Evolutionary conservation across 2,888 invertebrate species (phyloP).

Genomic region (Ferdinandea cuprea): DNA sequence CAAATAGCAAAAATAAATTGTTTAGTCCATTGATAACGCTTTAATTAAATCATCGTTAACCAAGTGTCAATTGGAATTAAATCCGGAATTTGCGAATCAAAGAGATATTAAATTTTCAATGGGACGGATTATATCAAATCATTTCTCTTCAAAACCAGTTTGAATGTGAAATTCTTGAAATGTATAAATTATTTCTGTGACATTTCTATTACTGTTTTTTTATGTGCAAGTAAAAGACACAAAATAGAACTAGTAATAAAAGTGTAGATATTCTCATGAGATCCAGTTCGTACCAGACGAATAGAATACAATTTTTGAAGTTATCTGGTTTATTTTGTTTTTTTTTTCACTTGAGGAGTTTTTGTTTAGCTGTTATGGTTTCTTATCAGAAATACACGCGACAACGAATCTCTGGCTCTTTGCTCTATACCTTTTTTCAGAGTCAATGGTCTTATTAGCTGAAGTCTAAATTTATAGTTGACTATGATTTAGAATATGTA

Average conservation of each 20-base stretch:
- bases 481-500: too few relatives aligned
- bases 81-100: too few relatives aligned
- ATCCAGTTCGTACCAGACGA: conserved; percentile 30
- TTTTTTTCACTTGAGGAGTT: not conserved
- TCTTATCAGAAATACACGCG: conserved; percentile 7
- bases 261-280: conserved; percentile 13
- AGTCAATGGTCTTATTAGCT: conserved; percentile 9
- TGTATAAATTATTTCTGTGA: conserved; percentile 21
- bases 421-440: not conserved
- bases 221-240: not conserved
- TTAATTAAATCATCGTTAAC: too few relatives aligned
- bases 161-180: not conserved
- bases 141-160: not conserved
- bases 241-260: conserved; percentile 25
- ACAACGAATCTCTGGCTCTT: not conserved
- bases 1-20: too few relatives aligned
- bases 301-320: not conserved
- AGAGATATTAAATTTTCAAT: too few relatives aligned
- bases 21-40: too few relatives aligned
- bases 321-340: conserved; percentile 17
- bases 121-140: not conserved
- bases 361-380: conserved; percentile 1
- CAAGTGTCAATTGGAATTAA: too few relatives aligned
- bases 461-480: not conserved
- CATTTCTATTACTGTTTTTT: conserved; percentile 18